Evolutionary conservation across 1,140 invertebrate species (phyloP), one percentile per base, ranked within the genome.

Genomic region (Hyles euphorbiae): DNA sequence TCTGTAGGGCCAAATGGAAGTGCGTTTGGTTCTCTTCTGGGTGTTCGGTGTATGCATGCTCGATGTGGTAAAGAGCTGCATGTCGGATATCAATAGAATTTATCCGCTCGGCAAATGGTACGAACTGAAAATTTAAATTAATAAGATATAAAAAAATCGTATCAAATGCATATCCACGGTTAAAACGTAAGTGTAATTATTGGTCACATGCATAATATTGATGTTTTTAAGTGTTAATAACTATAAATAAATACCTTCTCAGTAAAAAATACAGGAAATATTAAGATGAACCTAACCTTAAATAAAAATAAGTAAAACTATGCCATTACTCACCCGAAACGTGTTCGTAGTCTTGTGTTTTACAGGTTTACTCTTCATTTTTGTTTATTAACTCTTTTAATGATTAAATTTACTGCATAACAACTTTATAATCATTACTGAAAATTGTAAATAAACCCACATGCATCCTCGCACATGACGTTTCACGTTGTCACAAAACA

Each of bases 41-140:
- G 44, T 91, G 89, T 53, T 90, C 89, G 72, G 94, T 91, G 81
- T 95, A 92, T 74, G 91, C 90, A 89, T 96, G 95, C 45, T 91
- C 91, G 59, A 92, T 90, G 59, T 91, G 90, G 63, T 92, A 92
- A 4, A 92, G 70, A 2, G 92, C 90, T 49, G 96, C 91, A 84
- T 93, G 93, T 58, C 96, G 94, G 44, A 98, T 91, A 78, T 97
- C 94, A 44, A 98, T 95, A 64, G 94, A 91, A 67, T 93, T 91
- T 33, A 98, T 93, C 60, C 96, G 90, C 72, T 97, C 95, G 11
- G 93, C 92, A 87, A 98, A 98, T 9, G 94, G 93, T 83, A 95
- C 92, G 86, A 97, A 98, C 96, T 97, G 79, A 57, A 93, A 92
- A 53, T 51, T 12, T 58, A 93, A 92, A 53, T 51, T 12, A 56